These are phyloP conservation scores for Aplysina aerophoba DNA, from an alignment of 37 sponge, comb jelly and placozoan genomes.

Conservation along the genomic window DNA sequence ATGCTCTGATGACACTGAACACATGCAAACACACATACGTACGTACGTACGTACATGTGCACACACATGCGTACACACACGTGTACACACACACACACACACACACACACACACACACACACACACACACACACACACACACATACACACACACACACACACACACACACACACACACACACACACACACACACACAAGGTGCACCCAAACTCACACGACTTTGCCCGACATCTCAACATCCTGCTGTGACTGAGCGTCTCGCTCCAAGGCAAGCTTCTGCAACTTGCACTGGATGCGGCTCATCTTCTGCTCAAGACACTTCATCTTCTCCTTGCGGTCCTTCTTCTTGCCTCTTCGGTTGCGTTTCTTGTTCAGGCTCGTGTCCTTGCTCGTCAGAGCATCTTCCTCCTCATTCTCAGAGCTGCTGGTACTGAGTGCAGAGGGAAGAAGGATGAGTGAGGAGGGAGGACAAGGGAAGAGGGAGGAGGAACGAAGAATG, in stretches of 20 bases:
- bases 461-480: too few relatives aligned
- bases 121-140: constrained; percentile 45
- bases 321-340: not conserved
- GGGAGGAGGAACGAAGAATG: too few relatives aligned
- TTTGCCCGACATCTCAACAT: not conserved
- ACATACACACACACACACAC: constrained; percentile 17
- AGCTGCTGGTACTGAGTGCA: not conserved
- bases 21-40: not conserved
- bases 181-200: not conserved
- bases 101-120: constrained; percentile 11
- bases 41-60: constrained; percentile 24
- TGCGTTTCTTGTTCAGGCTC: not conserved
- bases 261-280: not conserved
- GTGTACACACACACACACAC: not conserved
- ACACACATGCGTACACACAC: constrained; percentile 19
- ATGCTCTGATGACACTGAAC: too few relatives aligned
- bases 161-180: not conserved
- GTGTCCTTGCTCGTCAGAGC: not conserved
- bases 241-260: not conserved
- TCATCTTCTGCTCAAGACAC: not conserved
- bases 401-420: not conserved
- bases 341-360: not conserved
- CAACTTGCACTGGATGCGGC: not conserved
- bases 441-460: too few relatives aligned
- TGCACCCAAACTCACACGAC: not conserved